Base-by-base conservation (phyloP, 1,140 invertebrate species). In the Teleopsis dalmanni region DNA sequence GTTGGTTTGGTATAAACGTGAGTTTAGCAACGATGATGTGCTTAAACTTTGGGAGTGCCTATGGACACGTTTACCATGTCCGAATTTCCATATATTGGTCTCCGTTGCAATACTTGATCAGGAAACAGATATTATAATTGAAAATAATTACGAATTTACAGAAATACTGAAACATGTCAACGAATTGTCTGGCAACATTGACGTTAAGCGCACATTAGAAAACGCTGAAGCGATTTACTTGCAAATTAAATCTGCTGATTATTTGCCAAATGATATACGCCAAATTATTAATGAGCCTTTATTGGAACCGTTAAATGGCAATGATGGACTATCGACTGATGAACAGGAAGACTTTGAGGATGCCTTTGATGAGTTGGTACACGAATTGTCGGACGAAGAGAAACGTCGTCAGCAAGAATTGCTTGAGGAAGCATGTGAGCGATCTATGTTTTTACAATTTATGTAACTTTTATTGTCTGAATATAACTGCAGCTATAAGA, bases 91-190 rank as follows among this genome's bases (percentile, higher is more conserved):
- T 73, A 72, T 98, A 19, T 72, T 98, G 4, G 74, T 98, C 13
- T 91, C 88, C 62, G 81, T 90, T 42, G 90, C 94, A 31, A 91
- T 98, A 65, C 75, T 98, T 25, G 91, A 95, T 55, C 81, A 82
- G 18, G 88, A 97, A 70, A 91, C 88, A 57, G 78, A 81, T 56
- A 78, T 81, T 4, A 76, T 98, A 9, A 94, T 97, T 57, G 87
- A 87, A 58, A 90, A 87, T 60, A 81, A 86, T 57, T 96, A 89
- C 74, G 92, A 91, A 38, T 92, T 98, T 60, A 95, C 90, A 10
- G 95, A 97, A 76, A 96, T 98, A 60, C 74, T 98, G 14, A 97
- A 97, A 87, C 91, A 96, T 65, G 87, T 96, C 46, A 97, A 97
- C 72, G 92, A 95, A 64, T 74, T 96, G 41, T 88, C 88, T 19